Base-by-base conservation (phyloP, 2,797 vertebrate genomes). In the Molossus molossus region DNA sequence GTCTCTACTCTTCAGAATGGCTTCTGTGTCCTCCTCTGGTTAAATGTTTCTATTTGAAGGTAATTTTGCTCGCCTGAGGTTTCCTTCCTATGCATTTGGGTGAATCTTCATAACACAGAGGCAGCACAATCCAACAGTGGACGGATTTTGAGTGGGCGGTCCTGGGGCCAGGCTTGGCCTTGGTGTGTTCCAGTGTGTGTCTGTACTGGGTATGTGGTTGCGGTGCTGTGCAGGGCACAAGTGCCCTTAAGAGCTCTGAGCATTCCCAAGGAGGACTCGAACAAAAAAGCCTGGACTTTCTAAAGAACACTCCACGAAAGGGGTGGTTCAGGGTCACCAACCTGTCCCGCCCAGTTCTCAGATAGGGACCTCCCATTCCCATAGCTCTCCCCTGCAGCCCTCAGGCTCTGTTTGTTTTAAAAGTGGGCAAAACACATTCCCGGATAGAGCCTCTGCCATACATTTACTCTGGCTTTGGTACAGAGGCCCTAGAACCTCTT, bases 391-490 rank as follows among this genome's bases (percentile, higher is more conserved):
- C 33, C 45, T 11, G 84, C 48, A 29, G 70, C 27, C 65, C 55
- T 76, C 76, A 67, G 37, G 80, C 17, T 95, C 82, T 70, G 60
- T 96, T 95, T 27, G 96, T 76, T 97, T 97, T 88, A 84, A 90
- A 97, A 94, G 80, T 85, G 93, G 29, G 23, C 93, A 95, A 96
- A 96, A 91, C 50, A 94, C 94, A 97, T 95, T 82, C 12, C 87
- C 37, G 40, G 86, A 80, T 57, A 72, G 65, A 67, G 86, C 50
- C 73, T 88, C 65, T 64, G 57, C 21, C 91, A 45, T 97, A 83
- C 94, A 93, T 96, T 98, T 94, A 94, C 86, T 97, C 97, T 98
- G 97, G 94, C 97, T 85, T 90, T 70, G 48, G 83, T 69, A 5
- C 0, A 72, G 69, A 60, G 81, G 93, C 95, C 95, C 75, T 95